A percentile compares a stretch with the other conserved stretches of the same genome.
Evolutionary conservation across 2,888 invertebrate species (phyloP).

Genomic region (Scelioninae gen. 1): DNA sequence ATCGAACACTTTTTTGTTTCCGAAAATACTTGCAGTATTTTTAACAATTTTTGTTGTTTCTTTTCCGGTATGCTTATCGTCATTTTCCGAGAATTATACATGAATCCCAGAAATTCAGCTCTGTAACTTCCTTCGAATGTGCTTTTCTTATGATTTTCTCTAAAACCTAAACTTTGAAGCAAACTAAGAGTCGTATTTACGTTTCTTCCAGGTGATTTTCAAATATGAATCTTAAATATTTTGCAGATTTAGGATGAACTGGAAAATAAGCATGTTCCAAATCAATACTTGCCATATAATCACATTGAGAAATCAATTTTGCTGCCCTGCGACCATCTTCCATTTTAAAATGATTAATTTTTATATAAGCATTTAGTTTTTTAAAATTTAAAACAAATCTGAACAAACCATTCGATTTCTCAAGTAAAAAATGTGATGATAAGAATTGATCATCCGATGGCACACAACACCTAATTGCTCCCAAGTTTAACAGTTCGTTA

Average conservation of each 20-base stretch:
- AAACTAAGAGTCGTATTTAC: not conserved
- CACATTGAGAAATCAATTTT: not conserved
- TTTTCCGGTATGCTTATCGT: constrained; percentile 8
- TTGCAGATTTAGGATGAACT: not conserved
- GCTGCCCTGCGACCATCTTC: constrained; percentile 16
- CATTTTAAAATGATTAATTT: constrained; percentile 21
- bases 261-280: constrained; percentile 11
- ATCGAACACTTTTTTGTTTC: no score
- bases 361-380: constrained; percentile 4
- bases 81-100: constrained; percentile 19
- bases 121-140: not conserved
- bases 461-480: not conserved
- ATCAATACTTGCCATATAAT: constrained; percentile 13
- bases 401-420: constrained; percentile 6
- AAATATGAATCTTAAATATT: constrained; percentile 10
- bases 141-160: constrained; percentile 14
- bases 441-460: constrained; percentile 7
- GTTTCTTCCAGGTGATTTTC: not conserved
- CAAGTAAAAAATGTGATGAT: constrained; percentile 11
- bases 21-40: not conserved
- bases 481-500: not conserved
- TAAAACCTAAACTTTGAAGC: constrained; percentile 18
- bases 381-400: constrained; percentile 21
- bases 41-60: not conserved
- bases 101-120: constrained; percentile 30